A percentile compares a stretch with the other conserved stretches of the same genome.
Conservation (phyloP, 2,888 invertebrate genomes). For the Sussaba pulchella region DNA sequence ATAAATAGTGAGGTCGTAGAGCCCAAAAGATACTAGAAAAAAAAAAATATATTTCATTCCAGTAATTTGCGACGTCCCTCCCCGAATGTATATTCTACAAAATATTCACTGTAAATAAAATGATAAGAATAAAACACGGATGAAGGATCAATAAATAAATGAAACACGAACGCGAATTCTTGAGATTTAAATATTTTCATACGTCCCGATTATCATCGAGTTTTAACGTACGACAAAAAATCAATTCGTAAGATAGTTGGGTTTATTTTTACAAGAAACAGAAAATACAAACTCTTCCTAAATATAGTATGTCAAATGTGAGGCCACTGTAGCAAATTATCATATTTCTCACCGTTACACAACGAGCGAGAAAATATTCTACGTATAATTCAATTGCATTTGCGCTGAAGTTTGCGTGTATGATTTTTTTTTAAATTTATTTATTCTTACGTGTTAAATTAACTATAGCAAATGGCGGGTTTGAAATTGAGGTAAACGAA, state of each 20-base stretch:
- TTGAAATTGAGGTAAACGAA: slow-evolving; percentile 40
- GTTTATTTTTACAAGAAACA: slow-evolving; percentile 50
- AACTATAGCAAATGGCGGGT: slow-evolving; percentile 39
- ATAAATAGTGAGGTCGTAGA: no score
- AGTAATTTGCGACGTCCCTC: no score
- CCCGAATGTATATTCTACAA: no score
- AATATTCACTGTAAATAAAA: slow-evolving; percentile 50
- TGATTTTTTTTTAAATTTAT: slow-evolving; percentile 11
- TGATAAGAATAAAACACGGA: slow-evolving; percentile 42
- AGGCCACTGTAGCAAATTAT: slow-evolving; percentile 50
- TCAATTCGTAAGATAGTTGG: slow-evolving; percentile 44
- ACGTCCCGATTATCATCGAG: neutral
- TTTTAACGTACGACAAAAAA: slow-evolving; percentile 33
- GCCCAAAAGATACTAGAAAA: no score
- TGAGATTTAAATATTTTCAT: slow-evolving; percentile 3
- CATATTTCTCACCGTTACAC: slow-evolving; percentile 3
- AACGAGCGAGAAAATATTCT: slow-evolving; percentile 34
- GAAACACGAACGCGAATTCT: neutral
- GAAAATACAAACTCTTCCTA: slow-evolving; percentile 49
- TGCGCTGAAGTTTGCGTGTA: slow-evolving; percentile 25
- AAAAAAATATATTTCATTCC: no score
- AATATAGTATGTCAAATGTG: slow-evolving; percentile 38
- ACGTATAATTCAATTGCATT: slow-evolving; percentile 36
- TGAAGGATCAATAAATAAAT: slow-evolving; percentile 11
- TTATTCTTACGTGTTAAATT: slow-evolving; percentile 42